Base-by-base conservation (phyloP, 2,888 invertebrate genomes). In the Scaptomyza caliginosa region DNA sequence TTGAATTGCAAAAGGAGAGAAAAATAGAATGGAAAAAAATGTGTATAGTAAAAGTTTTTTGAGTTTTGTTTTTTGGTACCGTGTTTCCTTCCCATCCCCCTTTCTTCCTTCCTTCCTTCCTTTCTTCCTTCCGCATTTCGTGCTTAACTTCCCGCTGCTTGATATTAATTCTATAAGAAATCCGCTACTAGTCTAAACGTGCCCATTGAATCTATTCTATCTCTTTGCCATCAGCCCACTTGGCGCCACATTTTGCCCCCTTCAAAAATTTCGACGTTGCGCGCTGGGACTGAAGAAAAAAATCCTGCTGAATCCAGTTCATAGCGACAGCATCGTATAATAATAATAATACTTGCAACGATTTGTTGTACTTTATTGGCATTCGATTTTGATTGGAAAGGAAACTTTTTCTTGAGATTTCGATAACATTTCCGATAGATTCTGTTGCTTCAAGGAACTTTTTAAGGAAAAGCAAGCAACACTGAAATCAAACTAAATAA, bases 121-220 rank as follows among this genome's bases (percentile, higher is more conserved):
- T 17, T 56, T 23, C 34, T 51, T 55, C 45, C 30, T 36, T 11
- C 50, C 45, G 17, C 32, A 36, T 55, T 30, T 5, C 28, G 19
- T 59, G 43, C 34, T 32, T 38, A 51, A 57, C 24, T 32, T 13
- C 58, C 46, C 40, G 28, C 26, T 17, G 69, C 59, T 79, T 79
- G 74, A 86, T 84, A 84, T 82, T 86, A 86, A 84, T 86, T 85
- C 85, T 74, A 84, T 86, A 74, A 74, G 85, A 85, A 86, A 86
- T 78, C 72, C 78, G 73, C 72, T 85, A 69, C 69, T 64, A 70
- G 67, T 73, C 74, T 69, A 78, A 86, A 70, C 85, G 85, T 82
- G 82, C 73, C 67, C 82, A 86, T 84, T 81, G 71, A 86, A 77
- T 68, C 10, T 6, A 4, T 46, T 28, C 11, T 5, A 2, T 43